Percentiles rank a stretch among this genome's conserved stretches.
Conservation (phyloP, 2,797 vertebrate species). For the Geotrypetes seraphini region DNA sequence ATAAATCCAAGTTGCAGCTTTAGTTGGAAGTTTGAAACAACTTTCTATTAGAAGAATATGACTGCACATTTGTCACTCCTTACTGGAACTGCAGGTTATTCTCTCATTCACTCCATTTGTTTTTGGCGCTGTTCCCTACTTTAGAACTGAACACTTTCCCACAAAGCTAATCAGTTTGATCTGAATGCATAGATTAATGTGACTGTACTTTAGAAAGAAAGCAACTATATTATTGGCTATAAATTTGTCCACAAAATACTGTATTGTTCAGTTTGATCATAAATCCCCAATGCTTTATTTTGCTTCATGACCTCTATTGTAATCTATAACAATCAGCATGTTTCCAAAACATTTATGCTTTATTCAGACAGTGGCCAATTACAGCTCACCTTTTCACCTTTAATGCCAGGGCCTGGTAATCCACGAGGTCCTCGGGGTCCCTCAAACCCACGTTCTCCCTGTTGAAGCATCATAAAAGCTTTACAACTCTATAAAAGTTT, state of each 20-base stretch:
- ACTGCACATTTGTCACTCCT: no score
- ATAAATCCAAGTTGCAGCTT: background rate
- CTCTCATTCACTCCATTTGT: no score
- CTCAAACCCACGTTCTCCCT: constrained; percentile 75
- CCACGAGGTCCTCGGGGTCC: constrained; percentile 70
- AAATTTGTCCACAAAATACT: constrained; percentile 22
- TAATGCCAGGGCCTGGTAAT: constrained; percentile 68
- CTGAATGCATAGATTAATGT: constrained; percentile 18
- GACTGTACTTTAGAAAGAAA: constrained; percentile 22
- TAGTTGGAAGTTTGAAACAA: no score
- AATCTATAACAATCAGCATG: constrained; percentile 4
- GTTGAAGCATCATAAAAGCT: no score
- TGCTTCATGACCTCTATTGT: constrained; percentile 34
- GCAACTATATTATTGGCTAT: constrained; percentile 17
- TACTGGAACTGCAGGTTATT: no score
- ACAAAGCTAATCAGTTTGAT: constrained; percentile 26
- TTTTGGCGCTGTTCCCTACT: constrained; percentile 7
- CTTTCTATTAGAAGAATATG: no score
- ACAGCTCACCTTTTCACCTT: constrained; percentile 77
- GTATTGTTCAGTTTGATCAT: constrained; percentile 9
- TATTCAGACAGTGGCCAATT: constrained; percentile 36
- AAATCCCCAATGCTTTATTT: constrained; percentile 12
- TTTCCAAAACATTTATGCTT: constrained; percentile 10
- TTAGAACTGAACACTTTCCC: constrained; percentile 20
- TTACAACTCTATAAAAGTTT: no score